Percentiles rank a stretch among this genome's conserved stretches.
These are phyloP conservation scores for Erpobdella octoculata DNA, from an alignment of 2,888 invertebrate genomes.

Conservation along the genomic window DNA sequence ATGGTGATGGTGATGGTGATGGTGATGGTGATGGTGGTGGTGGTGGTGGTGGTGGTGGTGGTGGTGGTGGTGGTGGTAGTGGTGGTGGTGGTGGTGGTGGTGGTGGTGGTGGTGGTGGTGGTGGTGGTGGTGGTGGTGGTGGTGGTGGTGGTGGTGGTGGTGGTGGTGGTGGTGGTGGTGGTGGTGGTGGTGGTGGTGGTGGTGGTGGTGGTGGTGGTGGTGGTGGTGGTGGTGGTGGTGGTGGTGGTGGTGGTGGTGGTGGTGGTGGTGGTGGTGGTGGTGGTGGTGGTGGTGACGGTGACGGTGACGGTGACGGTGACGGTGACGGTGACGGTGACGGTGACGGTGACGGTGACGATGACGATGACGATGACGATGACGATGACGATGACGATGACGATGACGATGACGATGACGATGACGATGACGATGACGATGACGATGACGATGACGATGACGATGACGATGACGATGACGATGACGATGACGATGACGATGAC, in stretches of 20 bases:
- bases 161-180: not conserved
- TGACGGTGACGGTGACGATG: not conserved
- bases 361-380: not conserved
- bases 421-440: constrained; percentile 20
- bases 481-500: constrained; percentile 14
- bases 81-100: not conserved
- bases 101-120: constrained; percentile 3
- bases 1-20: constrained; percentile 1
- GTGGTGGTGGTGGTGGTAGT: not conserved
- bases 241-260: not conserved
- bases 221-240: not conserved
- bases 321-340: not conserved
- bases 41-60: constrained; percentile 1
- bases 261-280: not conserved
- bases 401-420: constrained; percentile 17
- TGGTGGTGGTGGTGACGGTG: not conserved
- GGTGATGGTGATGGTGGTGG: not conserved
- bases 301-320: not conserved
- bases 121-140: not conserved
- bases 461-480: constrained; percentile 17
- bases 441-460: constrained; percentile 20
- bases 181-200: not conserved
- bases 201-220: constrained; percentile 3
- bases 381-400: constrained; percentile 12
- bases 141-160: not conserved